A percentile compares a stretch with the other conserved stretches of the same genome.
Conservation (phyloP, 2,113 vertebrate genomes). For the cattle (Bos taurus) region ARS-UCD2.0 NC_037348.1:13447501-13448000, state of each 20-base stretch:
- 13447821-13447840: background rate
- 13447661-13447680: no score
- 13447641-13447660: background rate
- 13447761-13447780: background rate
- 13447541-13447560: background rate
- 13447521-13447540: background rate
- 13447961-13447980: background rate
- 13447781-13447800: background rate
- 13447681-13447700: no score
- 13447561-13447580: background rate
- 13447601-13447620: background rate
- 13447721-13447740: no score
- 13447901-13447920: background rate
- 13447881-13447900: background rate
- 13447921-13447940: background rate
- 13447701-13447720: no score
- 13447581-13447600: background rate
- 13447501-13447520: background rate
- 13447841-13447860: rapidly evolving
- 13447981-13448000: background rate
- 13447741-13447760: no score
- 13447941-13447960: background rate
- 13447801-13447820: no score
- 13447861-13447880: background rate
- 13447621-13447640: background rate